A percentile compares a stretch with the other conserved stretches of the same genome.
Evolutionary conservation across 2,113 vertebrate species (phyloP).

Genomic region (Ia io): DNA sequence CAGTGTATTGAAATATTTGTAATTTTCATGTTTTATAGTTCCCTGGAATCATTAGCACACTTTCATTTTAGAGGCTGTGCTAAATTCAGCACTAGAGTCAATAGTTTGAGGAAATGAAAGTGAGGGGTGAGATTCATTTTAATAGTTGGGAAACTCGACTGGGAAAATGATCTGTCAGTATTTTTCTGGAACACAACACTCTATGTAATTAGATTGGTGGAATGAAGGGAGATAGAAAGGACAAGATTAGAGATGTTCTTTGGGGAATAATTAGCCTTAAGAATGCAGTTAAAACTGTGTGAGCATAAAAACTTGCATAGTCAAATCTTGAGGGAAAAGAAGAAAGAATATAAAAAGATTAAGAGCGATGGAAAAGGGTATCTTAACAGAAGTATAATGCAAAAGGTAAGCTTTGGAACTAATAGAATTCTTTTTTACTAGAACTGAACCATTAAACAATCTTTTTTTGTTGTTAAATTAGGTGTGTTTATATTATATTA

Average conservation of each 20-base stretch:
- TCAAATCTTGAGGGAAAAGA: constrained; percentile 60
- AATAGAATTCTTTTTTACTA: background rate
- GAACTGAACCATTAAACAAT: background rate
- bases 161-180: constrained; percentile 60
- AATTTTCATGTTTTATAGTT: constrained; percentile 68
- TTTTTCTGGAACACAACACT: constrained; percentile 64
- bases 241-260: constrained; percentile 59
- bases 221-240: constrained; percentile 61
- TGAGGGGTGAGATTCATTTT: constrained; percentile 64
- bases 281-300: constrained; percentile 50
- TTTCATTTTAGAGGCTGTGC: constrained; percentile 66
- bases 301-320: constrained; percentile 61
- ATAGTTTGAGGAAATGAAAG: constrained; percentile 68
- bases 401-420: background rate
- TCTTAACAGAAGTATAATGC: background rate
- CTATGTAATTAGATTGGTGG: constrained; percentile 64
- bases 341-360: constrained; percentile 46
- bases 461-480: background rate
- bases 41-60: constrained; percentile 60
- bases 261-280: constrained; percentile 64
- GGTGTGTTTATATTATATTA: background rate
- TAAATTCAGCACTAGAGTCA: constrained; percentile 58
- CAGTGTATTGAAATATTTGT: constrained; percentile 61
- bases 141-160: constrained; percentile 47
- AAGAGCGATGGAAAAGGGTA: background rate